phyloP scores from a whole-genome alignment of 2,797 vertebrate species.

The Protonibea diacanthus region DNA sequence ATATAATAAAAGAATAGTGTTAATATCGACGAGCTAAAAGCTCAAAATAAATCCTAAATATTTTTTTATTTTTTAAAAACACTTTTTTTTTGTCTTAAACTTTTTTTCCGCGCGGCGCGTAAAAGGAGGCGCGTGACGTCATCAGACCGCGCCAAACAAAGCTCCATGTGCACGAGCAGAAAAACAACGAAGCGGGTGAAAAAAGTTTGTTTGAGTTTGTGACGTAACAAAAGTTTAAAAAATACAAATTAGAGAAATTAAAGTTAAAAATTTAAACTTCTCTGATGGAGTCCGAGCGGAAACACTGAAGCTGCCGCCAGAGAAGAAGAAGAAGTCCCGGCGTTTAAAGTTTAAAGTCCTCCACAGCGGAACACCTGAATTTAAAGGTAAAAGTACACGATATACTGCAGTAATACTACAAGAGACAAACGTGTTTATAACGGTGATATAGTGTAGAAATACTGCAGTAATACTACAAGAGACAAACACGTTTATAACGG shows the following conservation, averaged over 20 bases:
- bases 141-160: slow-evolving; percentile 63
- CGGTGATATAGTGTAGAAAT: no score
- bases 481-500: no score
- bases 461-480: no score
- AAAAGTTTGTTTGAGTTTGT: slow-evolving; percentile 14
- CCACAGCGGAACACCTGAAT: no score
- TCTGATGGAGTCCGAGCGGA: fast-evolving
- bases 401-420: no score
- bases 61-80: no score
- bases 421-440: no score
- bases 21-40: no score
- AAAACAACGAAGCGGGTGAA: not conserved
- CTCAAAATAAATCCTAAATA: not conserved
- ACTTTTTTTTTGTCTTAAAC: not conserved
- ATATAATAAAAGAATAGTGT: no score
- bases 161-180: slow-evolving; percentile 45
- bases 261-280: fast-evolving
- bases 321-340: not conserved
- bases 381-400: no score
- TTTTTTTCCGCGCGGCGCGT: no score
- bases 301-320: not conserved
- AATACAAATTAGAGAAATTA: fast-evolving
- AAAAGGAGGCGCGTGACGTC: slow-evolving; percentile 44
- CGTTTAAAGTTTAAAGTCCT: slow-evolving; percentile 51
- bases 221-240: not conserved